Evolutionary conservation across 2,888 invertebrate genomes (phyloP).

Genomic region (Mesorhabditis sp.): DNA sequence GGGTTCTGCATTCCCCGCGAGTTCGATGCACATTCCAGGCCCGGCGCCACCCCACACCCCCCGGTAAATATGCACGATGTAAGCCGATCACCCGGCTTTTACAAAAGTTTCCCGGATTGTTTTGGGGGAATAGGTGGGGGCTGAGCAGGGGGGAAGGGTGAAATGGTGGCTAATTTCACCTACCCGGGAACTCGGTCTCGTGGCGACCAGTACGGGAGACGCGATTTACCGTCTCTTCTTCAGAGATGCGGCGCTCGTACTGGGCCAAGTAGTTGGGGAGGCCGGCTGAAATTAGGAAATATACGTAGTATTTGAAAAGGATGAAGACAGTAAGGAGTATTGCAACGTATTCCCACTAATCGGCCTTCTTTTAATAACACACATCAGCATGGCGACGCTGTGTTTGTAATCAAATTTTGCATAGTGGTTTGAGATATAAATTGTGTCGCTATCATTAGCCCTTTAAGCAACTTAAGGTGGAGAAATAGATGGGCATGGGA

Average conservation of each 20-base stretch:
- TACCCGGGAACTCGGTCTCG: constrained; percentile 40
- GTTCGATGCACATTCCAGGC: no score
- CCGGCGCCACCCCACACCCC: no score
- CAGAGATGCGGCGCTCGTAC: constrained; percentile 9
- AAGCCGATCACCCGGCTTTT: background rate
- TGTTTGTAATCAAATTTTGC: no score
- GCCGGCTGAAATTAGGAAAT: background rate
- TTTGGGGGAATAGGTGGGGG: background rate
- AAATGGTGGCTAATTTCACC: background rate
- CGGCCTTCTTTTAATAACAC: no score
- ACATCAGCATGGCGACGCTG: no score
- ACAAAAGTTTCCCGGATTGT: background rate
- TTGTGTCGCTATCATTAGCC: no score
- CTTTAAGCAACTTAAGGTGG: no score
- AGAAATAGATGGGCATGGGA: no score
- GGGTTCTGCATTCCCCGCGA: no score
- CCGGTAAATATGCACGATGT: no score
- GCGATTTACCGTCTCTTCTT: constrained; percentile 21
- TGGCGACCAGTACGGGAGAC: constrained; percentile 18
- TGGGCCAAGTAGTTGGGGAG: constrained; percentile 10
- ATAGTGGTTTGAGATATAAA: no score
- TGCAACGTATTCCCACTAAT: background rate
- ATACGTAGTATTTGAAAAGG: background rate
- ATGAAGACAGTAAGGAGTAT: background rate
- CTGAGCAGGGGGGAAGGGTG: background rate